Conservation (phyloP, 2,113 vertebrate genomes). For the Asarcornis scutulata region DNA sequence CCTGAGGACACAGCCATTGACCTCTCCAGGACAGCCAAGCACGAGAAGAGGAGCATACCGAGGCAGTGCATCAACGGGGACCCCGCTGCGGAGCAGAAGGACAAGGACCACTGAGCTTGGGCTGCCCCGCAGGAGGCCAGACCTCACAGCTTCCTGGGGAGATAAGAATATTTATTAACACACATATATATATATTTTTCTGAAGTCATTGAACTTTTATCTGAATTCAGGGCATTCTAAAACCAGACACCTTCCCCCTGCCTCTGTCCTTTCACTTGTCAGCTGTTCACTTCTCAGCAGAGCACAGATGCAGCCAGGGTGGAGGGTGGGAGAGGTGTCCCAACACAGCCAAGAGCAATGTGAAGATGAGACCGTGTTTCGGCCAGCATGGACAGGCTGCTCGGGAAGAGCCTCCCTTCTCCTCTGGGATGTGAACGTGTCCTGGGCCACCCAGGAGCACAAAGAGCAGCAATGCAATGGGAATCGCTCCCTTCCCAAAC, state of each 20-base stretch:
- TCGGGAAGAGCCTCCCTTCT: background rate
- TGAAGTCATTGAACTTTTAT: conserved; percentile 20
- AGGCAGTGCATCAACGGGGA: conserved; percentile 31
- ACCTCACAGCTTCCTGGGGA: background rate
- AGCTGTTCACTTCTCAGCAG: background rate
- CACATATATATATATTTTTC: background rate
- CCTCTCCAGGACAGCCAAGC: conserved; percentile 91
- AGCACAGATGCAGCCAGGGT: background rate
- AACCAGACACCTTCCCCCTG: background rate
- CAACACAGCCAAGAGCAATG: background rate
- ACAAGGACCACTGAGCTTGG: conserved; percentile 70
- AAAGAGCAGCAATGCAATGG: background rate
- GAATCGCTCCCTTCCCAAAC: background rate
- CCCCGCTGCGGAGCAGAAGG: conserved; percentile 5
- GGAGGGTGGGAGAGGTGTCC: background rate
- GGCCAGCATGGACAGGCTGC: rapidly evolving
- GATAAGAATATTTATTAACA: conserved; percentile 56
- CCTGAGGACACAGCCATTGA: conserved; percentile 87
- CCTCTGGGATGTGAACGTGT: background rate
- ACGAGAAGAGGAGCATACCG: conserved; percentile 71
- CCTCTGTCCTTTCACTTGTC: background rate
- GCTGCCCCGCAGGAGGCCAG: background rate
- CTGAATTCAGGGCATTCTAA: conserved; percentile 56
- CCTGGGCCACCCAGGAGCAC: background rate
- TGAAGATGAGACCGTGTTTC: rapidly evolving